These are phyloP conservation scores for Origma solitaria DNA, from an alignment of 2,113 vertebrate species.

Conservation along the genomic window DNA sequence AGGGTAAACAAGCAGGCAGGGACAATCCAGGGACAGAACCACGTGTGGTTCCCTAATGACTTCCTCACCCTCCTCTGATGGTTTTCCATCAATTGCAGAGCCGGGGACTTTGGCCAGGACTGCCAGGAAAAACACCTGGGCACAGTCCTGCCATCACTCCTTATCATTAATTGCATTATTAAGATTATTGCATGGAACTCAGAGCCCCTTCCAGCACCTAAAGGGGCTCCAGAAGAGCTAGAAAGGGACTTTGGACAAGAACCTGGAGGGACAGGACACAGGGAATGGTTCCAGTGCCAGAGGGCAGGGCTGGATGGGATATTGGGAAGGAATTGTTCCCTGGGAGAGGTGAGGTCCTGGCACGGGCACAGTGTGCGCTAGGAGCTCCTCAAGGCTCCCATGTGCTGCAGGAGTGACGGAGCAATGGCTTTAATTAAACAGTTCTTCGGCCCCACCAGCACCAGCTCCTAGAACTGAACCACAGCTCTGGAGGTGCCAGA, in stretches of 20 bases:
- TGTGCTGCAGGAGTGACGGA: neutral
- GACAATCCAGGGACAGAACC: neutral
- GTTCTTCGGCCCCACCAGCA: neutral
- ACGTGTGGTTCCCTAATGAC: accelerated
- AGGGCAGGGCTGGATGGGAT: neutral
- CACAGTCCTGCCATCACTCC: accelerated
- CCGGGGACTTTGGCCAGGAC: accelerated
- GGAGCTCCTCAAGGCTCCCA: neutral
- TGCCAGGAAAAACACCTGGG: neutral
- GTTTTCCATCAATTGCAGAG: accelerated
- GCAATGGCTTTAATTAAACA: neutral
- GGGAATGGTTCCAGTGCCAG: neutral
- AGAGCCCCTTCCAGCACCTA: neutral
- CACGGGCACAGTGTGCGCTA: neutral
- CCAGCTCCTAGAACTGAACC: neutral
- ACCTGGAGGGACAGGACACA: accelerated
- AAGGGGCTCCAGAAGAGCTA: neutral
- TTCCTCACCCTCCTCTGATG: neutral
- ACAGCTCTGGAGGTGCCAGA: neutral
- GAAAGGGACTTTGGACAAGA: neutral
- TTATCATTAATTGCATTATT: accelerated
- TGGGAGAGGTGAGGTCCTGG: neutral
- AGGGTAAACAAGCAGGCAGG: neutral
- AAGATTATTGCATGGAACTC: neutral
- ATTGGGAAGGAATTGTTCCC: neutral